Evolutionary conservation across 2,888 invertebrate species (phyloP).

Genomic region (Nemapogon koenigi): DNA sequence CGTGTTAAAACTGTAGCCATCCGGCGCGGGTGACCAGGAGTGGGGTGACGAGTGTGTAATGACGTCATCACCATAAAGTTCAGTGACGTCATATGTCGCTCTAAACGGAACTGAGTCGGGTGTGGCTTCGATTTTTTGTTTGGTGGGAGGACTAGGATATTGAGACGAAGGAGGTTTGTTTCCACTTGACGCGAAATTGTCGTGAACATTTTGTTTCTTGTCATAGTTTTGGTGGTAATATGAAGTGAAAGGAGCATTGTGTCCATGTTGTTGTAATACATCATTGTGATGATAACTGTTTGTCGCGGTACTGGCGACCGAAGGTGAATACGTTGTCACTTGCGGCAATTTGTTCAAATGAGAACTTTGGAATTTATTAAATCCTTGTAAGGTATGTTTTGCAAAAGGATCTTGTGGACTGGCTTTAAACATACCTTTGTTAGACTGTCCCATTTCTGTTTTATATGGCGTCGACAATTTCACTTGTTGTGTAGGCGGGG

Average conservation of each 20-base stretch:
- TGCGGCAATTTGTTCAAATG: constrained; percentile 23
- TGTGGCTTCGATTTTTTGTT: constrained; percentile 23
- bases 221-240: constrained; percentile 33
- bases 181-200: constrained; percentile 37
- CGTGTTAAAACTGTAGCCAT: constrained; percentile 22
- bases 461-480: constrained; percentile 30
- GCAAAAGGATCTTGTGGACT: constrained; percentile 54
- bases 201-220: constrained; percentile 38
- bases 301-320: constrained; percentile 31
- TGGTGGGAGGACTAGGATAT: constrained; percentile 31
- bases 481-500: constrained; percentile 51
- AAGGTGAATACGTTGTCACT: constrained; percentile 47
- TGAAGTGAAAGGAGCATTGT: constrained; percentile 27
- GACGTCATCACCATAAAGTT: constrained; percentile 33
- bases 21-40: constrained; percentile 40
- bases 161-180: constrained; percentile 27
- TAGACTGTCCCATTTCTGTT: constrained; percentile 36
- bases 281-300: constrained; percentile 26
- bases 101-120: constrained; percentile 23
- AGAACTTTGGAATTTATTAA: too few species aligned
- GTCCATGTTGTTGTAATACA: constrained; percentile 30
- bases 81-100: constrained; percentile 53
- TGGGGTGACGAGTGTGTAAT: constrained; percentile 36
- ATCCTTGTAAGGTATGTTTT: constrained; percentile 35
- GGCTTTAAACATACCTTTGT: constrained; percentile 42